Evolutionary conservation across 2,113 vertebrate species (phyloP), one percentile per base, ranked within the genome.

Genomic region (Caranx melampygus): DNA sequence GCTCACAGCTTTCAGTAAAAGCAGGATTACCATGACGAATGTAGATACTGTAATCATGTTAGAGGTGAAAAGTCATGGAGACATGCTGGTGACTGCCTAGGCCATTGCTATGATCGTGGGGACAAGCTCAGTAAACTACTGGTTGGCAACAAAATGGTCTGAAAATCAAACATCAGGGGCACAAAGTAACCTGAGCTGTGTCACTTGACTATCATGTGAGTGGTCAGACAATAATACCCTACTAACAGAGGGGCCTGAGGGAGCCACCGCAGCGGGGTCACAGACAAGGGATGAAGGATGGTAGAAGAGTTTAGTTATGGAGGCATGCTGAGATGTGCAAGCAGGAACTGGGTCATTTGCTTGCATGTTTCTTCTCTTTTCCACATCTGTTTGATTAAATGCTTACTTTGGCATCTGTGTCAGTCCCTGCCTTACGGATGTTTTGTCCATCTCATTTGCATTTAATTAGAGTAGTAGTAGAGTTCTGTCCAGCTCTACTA

Each of bases 181-280:
- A 45, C 40, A 75, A 57, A 61, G 76, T 13, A 79, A 85, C 47
- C 31, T 64, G 78, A 87, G 82, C 79, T 44, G 26, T 80, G 69
- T 83, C 84, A 87, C 76, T 74, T 83, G 87, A 89, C 78, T 0
- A 14, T 55, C 89, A 82, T 86, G 84, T 87, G 88, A 87, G 67
- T 14, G 67, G 55, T 58, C 52, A 61, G 59, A 77, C 75, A 71
- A 55, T 70, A 83, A 78, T 37, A 75, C 61, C 33, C 44, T 3
- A 34, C 54, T 20, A 37, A 63, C 40, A 52, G 58, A 59, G 31
- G 6, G 54, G 68, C 58, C 57, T 35, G 55, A 54, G 47, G 60
- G 72, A 47, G 81, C 42, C 52, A n/a, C 78, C 78, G 78, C 66
- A 75, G 54, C 64, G 1, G 18, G 54, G 72, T 70, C 74, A 51